Percentiles rank a stretch among this genome's conserved stretches.
phyloP scores from a whole-genome alignment of 2,888 invertebrate genomes.

The Cotesia congregata region DNA sequence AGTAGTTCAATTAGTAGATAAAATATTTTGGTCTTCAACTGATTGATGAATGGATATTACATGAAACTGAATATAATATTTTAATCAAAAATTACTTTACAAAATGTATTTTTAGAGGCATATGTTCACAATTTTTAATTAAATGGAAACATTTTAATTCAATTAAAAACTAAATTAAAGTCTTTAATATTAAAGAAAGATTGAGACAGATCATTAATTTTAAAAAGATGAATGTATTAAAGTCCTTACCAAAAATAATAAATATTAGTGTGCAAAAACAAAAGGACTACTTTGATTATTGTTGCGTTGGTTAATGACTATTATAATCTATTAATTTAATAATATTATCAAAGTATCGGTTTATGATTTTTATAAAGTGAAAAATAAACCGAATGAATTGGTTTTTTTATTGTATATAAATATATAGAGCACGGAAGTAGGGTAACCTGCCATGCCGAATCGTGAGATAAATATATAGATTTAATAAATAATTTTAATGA shows the following conservation, averaged over 20 bases:
- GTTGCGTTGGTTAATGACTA: neutral
- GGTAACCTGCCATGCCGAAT: too few relatives aligned
- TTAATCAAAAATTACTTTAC: neutral
- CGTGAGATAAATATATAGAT: neutral
- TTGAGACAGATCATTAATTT: neutral
- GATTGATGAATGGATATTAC: neutral
- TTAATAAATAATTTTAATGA: neutral
- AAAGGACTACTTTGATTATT: neutral
- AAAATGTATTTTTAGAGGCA: neutral
- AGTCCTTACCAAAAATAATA: neutral
- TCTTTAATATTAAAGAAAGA: neutral
- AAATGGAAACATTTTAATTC: neutral
- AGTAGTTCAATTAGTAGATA: too few relatives aligned
- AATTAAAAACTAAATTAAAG: neutral
- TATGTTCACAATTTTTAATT: neutral
- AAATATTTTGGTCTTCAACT: neutral
- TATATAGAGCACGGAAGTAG: neutral
- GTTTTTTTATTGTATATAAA: neutral
- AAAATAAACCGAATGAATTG: neutral
- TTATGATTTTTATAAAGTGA: neutral
- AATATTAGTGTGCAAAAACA: neutral
- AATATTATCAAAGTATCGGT: neutral
- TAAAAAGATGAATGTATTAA: neutral
- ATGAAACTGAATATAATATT: neutral
- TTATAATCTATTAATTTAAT: neutral